Conservation (phyloP, 2,888 invertebrate genomes). For the Tetheella fluctuosa region DNA sequence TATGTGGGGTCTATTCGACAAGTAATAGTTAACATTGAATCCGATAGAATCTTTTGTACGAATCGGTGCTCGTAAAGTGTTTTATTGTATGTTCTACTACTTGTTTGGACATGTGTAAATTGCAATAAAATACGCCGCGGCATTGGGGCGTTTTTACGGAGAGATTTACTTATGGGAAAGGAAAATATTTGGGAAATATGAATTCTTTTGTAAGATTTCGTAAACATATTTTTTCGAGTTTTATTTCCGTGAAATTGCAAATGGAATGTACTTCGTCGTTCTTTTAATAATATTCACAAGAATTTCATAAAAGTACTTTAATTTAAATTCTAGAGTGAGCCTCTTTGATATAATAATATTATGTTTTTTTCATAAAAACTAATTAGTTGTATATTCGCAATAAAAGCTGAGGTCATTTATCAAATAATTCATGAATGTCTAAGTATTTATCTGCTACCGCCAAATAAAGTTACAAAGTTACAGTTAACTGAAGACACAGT, state of each 20-base stretch:
- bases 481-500: neutral
- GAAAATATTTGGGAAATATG: neutral
- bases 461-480: neutral
- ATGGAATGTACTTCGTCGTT: neutral
- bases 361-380: too few species aligned
- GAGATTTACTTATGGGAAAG: conserved; percentile 11
- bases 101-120: conserved; percentile 8
- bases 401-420: too few species aligned
- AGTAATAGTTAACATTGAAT: neutral
- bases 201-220: neutral
- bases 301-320: neutral
- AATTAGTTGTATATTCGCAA: too few species aligned
- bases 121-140: conserved; percentile 5
- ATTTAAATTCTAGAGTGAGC: neutral
- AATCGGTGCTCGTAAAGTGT: neutral
- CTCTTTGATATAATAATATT: too few species aligned
- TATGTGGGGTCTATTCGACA: neutral
- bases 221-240: neutral
- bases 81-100: conserved; percentile 5
- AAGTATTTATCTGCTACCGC: too few species aligned
- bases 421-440: too few species aligned
- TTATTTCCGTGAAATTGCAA: neutral
- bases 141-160: neutral
- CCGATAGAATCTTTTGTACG: neutral
- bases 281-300: neutral